These are phyloP conservation scores for Ochotona princeps DNA, from an alignment of 2,113 vertebrate genomes.

Conservation along the genomic window DNA sequence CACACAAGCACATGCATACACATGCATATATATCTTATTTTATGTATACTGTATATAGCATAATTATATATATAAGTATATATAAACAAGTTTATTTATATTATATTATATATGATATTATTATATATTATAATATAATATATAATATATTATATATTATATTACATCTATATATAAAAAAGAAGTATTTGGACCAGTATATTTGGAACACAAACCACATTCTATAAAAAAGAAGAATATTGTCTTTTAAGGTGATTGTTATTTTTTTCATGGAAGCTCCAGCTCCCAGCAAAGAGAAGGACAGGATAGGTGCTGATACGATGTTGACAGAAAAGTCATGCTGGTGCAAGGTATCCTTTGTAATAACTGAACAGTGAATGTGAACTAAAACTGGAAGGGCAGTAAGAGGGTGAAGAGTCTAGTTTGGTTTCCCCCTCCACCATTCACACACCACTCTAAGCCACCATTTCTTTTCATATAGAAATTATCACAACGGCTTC, in stretches of 20 bases:
- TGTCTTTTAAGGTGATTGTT: background rate
- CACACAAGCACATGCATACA: no score
- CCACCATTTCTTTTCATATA: background rate
- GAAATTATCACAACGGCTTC: background rate
- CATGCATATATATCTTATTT: no score
- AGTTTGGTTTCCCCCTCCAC: background rate
- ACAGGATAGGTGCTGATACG: background rate
- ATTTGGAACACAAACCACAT: constrained; percentile 23
- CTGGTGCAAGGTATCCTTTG: rapidly evolving
- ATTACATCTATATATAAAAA: no score
- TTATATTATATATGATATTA: no score
- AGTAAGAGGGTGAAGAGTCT: background rate
- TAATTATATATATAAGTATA: no score
- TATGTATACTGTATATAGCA: no score
- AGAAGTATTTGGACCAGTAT: background rate
- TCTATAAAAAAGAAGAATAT: constrained; percentile 31
- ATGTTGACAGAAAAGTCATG: background rate
- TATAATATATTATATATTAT: no score
- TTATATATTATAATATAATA: no score
- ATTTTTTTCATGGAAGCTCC: background rate
- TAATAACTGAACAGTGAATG: background rate
- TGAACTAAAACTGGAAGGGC: background rate
- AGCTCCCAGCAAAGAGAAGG: background rate
- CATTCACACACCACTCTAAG: background rate
- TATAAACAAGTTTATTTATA: no score